A percentile compares a stretch with the other conserved stretches of the same genome.
phyloP scores from a whole-genome alignment of 37 sponge, comb jelly and placozoan species.

The Halisarca cf. caerulea region DNA sequence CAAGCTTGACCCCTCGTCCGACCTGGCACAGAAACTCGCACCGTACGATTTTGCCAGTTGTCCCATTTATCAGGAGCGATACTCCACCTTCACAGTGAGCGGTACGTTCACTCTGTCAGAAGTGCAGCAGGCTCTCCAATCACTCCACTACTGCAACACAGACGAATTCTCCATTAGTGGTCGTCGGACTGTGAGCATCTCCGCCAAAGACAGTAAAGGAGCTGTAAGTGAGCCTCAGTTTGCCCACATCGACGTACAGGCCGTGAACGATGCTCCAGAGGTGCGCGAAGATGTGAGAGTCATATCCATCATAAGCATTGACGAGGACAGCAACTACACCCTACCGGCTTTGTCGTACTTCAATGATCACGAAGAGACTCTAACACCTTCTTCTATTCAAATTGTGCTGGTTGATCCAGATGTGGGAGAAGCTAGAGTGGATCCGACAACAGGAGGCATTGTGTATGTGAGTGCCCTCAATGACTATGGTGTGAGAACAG shows the following conservation, averaged over 20 bases:
- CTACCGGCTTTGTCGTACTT: slow-evolving; percentile 61
- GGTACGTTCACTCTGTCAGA: slow-evolving; percentile 38
- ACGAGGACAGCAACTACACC: slow-evolving; percentile 73
- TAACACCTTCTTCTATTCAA: slow-evolving; percentile 54
- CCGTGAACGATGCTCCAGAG: slow-evolving; percentile 76
- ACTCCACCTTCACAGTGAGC: slow-evolving; percentile 25
- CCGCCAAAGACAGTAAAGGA: slow-evolving; percentile 59
- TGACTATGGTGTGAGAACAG: slow-evolving; percentile 58
- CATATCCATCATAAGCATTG: not conserved
- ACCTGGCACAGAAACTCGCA: slow-evolving; percentile 18
- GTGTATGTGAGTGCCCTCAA: slow-evolving; percentile 43
- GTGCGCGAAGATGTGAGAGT: not conserved
- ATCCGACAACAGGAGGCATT: slow-evolving; percentile 53
- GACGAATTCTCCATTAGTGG: slow-evolving; percentile 73
- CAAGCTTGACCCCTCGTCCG: not conserved
- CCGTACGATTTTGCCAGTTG: slow-evolving; percentile 37
- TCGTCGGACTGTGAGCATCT: slow-evolving; percentile 58
- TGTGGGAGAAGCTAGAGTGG: slow-evolving; percentile 34
- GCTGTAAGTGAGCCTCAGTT: slow-evolving; percentile 51
- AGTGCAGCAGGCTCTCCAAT: slow-evolving; percentile 50
- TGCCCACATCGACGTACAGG: slow-evolving; percentile 49
- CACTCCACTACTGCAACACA: slow-evolving; percentile 82
- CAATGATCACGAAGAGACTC: slow-evolving; percentile 75
- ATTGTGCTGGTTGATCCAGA: slow-evolving; percentile 45
- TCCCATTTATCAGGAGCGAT: slow-evolving; percentile 5